Evolutionary conservation across 2,888 invertebrate genomes (phyloP).

Genomic region (Anodontia alba): DNA sequence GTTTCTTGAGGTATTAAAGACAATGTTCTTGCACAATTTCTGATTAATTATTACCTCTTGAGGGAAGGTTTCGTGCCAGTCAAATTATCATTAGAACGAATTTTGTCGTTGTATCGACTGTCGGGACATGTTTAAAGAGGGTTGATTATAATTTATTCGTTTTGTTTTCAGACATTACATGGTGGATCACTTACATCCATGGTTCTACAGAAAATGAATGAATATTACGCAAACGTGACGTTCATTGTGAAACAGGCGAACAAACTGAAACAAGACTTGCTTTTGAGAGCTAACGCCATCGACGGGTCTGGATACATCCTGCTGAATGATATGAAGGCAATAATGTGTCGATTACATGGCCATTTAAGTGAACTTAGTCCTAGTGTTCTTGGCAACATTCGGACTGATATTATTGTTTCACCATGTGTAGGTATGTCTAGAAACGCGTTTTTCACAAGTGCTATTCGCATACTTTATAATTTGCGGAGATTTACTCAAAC

Average conservation of each 20-base stretch:
- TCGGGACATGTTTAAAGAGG: no score
- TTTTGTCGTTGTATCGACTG: no score
- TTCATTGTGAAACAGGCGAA: not conserved
- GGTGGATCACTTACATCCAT: not conserved
- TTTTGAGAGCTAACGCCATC: not conserved
- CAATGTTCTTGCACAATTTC: no score
- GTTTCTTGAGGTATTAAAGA: no score
- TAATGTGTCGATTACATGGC: not conserved
- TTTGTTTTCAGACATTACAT: no score
- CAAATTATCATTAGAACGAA: no score
- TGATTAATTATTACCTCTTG: no score
- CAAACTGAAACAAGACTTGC: not conserved
- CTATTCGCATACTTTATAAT: not conserved
- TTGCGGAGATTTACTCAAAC: no score
- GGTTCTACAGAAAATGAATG: not conserved
- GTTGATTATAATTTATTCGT: no score
- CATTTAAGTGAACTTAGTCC: not conserved
- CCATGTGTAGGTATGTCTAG: slow-evolving; percentile 1
- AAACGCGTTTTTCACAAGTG: not conserved
- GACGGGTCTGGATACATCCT: not conserved
- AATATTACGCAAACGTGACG: not conserved
- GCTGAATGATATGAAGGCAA: not conserved
- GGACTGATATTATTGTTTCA: not conserved
- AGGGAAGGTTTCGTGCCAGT: no score
- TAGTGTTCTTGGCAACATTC: not conserved